Conservation (phyloP, 2,113 vertebrate genomes). For the Clarias magur region DNA sequence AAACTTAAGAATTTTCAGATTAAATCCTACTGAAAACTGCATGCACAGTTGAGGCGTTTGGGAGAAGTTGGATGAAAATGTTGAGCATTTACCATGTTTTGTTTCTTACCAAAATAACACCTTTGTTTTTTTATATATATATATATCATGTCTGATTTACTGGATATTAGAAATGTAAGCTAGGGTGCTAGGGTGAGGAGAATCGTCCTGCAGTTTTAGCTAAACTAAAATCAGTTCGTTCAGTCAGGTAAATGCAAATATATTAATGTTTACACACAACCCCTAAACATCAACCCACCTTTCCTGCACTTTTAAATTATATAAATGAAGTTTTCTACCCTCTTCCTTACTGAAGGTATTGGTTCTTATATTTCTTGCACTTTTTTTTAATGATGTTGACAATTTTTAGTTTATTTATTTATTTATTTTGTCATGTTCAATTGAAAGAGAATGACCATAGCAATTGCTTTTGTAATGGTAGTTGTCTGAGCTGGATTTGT, state of each 20-base stretch:
- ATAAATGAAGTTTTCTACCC: constrained; percentile 86
- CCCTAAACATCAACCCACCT: constrained; percentile 39
- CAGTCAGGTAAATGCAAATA: constrained; percentile 33
- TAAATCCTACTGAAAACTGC: not conserved
- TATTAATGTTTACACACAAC: constrained; percentile 34
- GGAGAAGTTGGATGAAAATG: not conserved
- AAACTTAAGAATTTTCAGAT: not conserved
- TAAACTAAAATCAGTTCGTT: constrained; percentile 32
- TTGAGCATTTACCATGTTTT: not conserved
- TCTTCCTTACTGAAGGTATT: constrained; percentile 90
- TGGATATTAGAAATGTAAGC: not conserved
- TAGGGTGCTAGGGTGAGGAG: too few relatives aligned
- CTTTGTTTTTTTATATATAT: not conserved
- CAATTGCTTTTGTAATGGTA: constrained; percentile 49
- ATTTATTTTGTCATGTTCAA: constrained; percentile 39
- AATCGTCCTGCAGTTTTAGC: not conserved
- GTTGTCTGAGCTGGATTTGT: constrained; percentile 36
- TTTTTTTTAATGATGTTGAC: constrained; percentile 14
- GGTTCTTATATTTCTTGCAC: constrained; percentile 10
- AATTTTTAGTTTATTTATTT: not conserved
- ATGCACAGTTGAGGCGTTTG: not conserved
- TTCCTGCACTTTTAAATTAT: constrained; percentile 72
- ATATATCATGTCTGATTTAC: not conserved
- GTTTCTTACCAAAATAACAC: too few relatives aligned
- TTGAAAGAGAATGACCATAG: constrained; percentile 21